phyloP scores from a whole-genome alignment of 2,113 vertebrate species.

The Orcinus orca region DNA sequence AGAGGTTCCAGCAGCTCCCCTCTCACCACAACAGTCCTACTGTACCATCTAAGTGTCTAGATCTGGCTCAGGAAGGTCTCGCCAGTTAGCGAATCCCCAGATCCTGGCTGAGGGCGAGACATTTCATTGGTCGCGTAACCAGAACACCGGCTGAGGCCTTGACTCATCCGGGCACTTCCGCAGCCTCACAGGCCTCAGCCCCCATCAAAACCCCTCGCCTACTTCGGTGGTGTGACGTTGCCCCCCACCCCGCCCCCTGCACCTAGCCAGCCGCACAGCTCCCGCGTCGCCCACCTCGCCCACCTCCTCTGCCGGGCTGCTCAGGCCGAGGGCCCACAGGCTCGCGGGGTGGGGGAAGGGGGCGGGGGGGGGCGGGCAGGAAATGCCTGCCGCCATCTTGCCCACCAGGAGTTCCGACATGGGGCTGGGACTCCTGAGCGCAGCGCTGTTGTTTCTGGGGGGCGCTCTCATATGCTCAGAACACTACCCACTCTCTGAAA shows the following conservation, averaged over 20 bases:
- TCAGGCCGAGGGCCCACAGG: not conserved
- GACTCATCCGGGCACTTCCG: rapidly evolving
- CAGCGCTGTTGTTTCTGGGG: not conserved
- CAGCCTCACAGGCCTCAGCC: no score
- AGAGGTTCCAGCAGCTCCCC: not conserved
- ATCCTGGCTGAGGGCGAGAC: rapidly evolving
- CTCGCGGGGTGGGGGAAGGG: no score
- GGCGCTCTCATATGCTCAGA: rapidly evolving
- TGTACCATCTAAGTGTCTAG: rapidly evolving
- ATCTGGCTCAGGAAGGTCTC: not conserved
- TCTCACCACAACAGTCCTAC: not conserved
- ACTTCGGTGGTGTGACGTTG: rapidly evolving
- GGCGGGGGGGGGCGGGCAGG: no score
- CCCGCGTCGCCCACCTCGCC: rapidly evolving
- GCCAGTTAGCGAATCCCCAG: rapidly evolving
- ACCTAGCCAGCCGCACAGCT: no score
- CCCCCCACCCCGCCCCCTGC: rapidly evolving
- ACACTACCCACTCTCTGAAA: rapidly evolving
- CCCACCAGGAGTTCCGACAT: not conserved
- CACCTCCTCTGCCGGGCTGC: rapidly evolving
- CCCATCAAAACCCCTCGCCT: rapidly evolving
- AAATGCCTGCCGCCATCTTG: slow-evolving; percentile 55
- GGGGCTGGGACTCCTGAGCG: not conserved
- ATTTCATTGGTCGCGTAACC: rapidly evolving
- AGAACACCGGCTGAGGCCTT: no score